These are phyloP conservation scores for Sepioteuthis lessoniana DNA, from an alignment of 2,888 invertebrate genomes.

Conservation along the genomic window DNA sequence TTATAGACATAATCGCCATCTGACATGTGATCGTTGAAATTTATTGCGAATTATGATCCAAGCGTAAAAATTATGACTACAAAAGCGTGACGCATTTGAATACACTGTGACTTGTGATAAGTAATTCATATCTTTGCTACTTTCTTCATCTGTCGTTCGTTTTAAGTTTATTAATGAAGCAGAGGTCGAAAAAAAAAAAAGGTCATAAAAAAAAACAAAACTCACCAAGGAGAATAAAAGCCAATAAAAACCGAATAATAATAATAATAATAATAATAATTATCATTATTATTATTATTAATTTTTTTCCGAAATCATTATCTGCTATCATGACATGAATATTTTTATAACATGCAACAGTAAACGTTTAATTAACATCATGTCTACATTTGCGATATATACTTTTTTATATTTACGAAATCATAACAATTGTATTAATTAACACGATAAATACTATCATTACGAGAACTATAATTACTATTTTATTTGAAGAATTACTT, in stretches of 20 bases:
- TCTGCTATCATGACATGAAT: too few relatives aligned
- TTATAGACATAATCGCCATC: slow-evolving; percentile 33
- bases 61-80: not conserved
- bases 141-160: not conserved
- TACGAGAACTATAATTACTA: too few relatives aligned
- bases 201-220: not conserved
- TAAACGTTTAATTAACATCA: too few relatives aligned
- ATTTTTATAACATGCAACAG: too few relatives aligned
- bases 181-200: not conserved
- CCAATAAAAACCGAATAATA: not conserved
- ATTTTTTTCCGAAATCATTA: too few relatives aligned
- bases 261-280: not conserved
- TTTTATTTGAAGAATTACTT: too few relatives aligned
- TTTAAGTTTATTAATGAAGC: not conserved
- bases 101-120: not conserved
- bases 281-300: too few relatives aligned
- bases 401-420: too few relatives aligned
- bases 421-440: too few relatives aligned
- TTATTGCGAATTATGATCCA: not conserved
- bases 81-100: slow-evolving; percentile 33
- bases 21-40: slow-evolving; percentile 1
- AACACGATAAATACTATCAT: too few relatives aligned
- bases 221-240: not conserved
- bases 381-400: too few relatives aligned
- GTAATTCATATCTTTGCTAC: not conserved